Evolutionary conservation across 2,113 vertebrate species (phyloP).

Genomic region (Vimba vimba): DNA sequence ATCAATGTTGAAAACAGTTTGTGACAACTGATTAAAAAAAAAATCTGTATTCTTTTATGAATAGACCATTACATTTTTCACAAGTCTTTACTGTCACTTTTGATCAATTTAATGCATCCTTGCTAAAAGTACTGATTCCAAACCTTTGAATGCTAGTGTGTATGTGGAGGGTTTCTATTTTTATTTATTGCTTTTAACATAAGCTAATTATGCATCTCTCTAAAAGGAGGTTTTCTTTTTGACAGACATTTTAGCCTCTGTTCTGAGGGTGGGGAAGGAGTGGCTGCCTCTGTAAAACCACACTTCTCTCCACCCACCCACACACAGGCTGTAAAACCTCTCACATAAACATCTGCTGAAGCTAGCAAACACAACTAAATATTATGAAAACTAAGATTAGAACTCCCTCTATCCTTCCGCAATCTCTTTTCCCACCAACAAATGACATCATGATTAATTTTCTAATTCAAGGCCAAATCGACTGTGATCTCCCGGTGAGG

Average conservation of each 20-base stretch:
- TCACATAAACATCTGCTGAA: conserved; percentile 16
- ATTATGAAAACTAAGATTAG: conserved; percentile 37
- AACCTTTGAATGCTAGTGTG: not conserved
- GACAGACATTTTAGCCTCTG: not conserved
- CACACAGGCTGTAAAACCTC: not conserved
- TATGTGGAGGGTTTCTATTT: not conserved
- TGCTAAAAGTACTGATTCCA: not conserved
- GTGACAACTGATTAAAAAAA: too few relatives aligned
- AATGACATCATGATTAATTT: conserved; percentile 21
- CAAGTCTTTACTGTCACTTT: too few relatives aligned
- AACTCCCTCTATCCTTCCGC: not conserved
- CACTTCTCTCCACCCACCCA: conserved; percentile 30
- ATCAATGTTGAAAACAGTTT: too few relatives aligned
- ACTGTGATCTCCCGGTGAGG: not conserved
- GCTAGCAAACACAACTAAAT: conserved; percentile 16
- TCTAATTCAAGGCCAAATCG: conserved; percentile 5
- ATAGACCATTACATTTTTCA: too few relatives aligned
- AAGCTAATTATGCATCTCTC: not conserved
- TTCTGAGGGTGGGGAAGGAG: conserved; percentile 14
- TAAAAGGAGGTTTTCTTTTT: not conserved
- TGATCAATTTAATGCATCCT: too few relatives aligned
- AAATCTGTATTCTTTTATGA: too few relatives aligned
- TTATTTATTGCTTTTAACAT: not conserved
- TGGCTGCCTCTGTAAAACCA: conserved; percentile 36
- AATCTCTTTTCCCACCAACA: conserved; percentile 10